Evolutionary conservation across 2,888 invertebrate species (phyloP).

Genomic region (Tenthredo livida): DNA sequence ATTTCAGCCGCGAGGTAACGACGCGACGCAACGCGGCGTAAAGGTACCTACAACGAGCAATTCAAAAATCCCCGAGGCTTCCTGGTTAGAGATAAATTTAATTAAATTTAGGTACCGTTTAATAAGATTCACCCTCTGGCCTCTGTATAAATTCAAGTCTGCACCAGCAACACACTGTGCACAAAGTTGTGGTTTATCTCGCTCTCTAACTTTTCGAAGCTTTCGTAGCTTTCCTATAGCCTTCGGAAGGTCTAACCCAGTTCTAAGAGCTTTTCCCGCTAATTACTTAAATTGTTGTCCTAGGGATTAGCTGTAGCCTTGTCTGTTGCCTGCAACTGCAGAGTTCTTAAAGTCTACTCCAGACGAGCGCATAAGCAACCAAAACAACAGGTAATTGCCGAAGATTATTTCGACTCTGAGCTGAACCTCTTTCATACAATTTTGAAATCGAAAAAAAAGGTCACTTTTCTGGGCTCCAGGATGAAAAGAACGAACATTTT

Average conservation of each 20-base stretch:
- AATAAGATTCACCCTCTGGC: constrained; percentile 10
- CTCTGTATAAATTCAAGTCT: constrained; percentile 37
- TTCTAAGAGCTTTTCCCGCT: constrained; percentile 13
- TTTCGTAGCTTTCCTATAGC: constrained; percentile 17
- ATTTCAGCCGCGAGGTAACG: neutral
- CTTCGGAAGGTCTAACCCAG: constrained; percentile 29
- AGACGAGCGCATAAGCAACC: constrained; percentile 74
- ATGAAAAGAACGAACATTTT: neutral
- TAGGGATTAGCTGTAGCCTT: constrained; percentile 83
- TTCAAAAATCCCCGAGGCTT: constrained; percentile 19
- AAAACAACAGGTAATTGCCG: constrained; percentile 72
- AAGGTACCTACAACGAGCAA: neutral
- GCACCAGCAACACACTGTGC: neutral
- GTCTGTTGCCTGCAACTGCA: constrained; percentile 83
- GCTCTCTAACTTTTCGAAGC: constrained; percentile 23
- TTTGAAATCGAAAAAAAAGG: neutral
- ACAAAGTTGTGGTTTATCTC: constrained; percentile 44
- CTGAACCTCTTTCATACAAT: neutral
- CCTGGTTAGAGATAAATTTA: constrained; percentile 34
- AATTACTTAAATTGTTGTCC: constrained; percentile 49
- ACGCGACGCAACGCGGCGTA: neutral
- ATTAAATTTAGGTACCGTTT: constrained; percentile 34
- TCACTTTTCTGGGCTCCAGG: neutral
- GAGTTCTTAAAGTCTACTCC: constrained; percentile 75
- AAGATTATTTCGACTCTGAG: neutral